Percentiles rank a stretch among this genome's conserved stretches.
phyloP scores from a whole-genome alignment of 2,797 vertebrate genomes.

The Bovichtus variegatus region DNA sequence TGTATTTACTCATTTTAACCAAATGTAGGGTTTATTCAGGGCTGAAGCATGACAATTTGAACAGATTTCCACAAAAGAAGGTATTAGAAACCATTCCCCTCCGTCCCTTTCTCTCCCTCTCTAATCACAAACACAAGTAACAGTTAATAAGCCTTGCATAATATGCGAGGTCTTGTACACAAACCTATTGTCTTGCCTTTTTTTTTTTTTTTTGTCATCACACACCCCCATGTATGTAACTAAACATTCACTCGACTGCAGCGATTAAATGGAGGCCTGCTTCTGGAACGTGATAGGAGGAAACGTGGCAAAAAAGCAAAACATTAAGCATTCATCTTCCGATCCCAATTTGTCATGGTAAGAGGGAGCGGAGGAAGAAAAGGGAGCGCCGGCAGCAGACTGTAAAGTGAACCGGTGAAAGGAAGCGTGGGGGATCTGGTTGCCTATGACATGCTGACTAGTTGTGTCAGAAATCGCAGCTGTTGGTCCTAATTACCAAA shows the following conservation, averaged over 20 bases:
- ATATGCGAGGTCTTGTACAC: conserved; percentile 37
- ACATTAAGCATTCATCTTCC: conserved; percentile 43
- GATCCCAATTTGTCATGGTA: conserved; percentile 56
- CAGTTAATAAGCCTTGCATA: conserved; percentile 51
- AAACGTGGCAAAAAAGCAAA: conserved; percentile 52
- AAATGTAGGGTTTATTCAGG: conserved; percentile 14
- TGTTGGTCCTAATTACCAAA: conserved; percentile 74
- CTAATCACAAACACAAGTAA: conserved; percentile 48
- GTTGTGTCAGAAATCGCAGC: conserved; percentile 73
- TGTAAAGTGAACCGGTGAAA: conserved; percentile 47
- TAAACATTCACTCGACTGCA: conserved; percentile 42
- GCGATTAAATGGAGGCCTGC: not conserved
- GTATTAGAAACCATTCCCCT: conserved; percentile 4
- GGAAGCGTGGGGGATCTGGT: conserved; percentile 47
- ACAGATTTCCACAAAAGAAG: conserved; percentile 22
- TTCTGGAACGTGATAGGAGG: conserved; percentile 3
- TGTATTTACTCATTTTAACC: conserved; percentile 10
- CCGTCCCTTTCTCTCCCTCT: conserved; percentile 31
- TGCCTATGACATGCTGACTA: conserved; percentile 61
- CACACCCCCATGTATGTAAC: conserved; percentile 39
- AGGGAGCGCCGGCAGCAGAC: conserved; percentile 41
- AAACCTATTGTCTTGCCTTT: conserved; percentile 47
- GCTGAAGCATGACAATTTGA: conserved; percentile 18
- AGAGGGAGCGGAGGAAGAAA: conserved; percentile 16
- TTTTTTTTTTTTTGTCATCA: conserved; percentile 3